Base-by-base conservation (phyloP, 2,888 invertebrate genomes). In the Priocnemis perturbator region DNA sequence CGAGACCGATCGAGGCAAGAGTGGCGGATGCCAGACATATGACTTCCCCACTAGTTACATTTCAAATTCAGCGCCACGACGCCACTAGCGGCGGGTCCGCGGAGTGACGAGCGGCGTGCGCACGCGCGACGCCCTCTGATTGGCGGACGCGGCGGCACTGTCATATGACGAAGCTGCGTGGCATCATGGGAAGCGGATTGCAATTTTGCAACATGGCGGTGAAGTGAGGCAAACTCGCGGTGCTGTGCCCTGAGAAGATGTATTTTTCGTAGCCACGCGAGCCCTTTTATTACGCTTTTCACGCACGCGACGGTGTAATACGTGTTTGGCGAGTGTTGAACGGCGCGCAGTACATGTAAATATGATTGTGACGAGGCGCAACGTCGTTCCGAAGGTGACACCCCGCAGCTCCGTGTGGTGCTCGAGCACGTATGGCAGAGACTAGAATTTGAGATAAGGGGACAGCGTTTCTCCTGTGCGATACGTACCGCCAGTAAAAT, bases 131-230 rank as follows among this genome's bases (percentile, higher is more conserved):
- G 5, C 3, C 0, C 30, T 57, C 3, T 45, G 68, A 86, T 85
- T 85, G 85, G 85, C 30, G 45, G 37, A 56, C 53, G 63, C 61
- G 59, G 72, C 79, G 79, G 82, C 83, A 73, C 83, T 85, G 85
- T 85, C 85, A 86, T 85, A 85, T 86, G 86, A 86, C 76, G 84
- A 77, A 80, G 78, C 76, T 84, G 82, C 84, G 81, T 85, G 85
- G 84, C 85, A 86, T 83, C 79, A 81, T 81, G 84, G 83, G 86
- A 84, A 82, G 81, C 83, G 78, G 79, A 86, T 85, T 80, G 82
- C 77, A 82, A 83, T 84, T 85, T 85, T 86, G 81, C 87, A 89
- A 88, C 79, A 89, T 89, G 89, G 89, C 88, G 86, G 84, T 80
- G 77, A 80, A 86, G 83, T 88, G 84, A 88, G 85, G 75, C 79